phyloP scores from a whole-genome alignment of 2,888 invertebrate genomes.

The Pachycephus smyrnensis region DNA sequence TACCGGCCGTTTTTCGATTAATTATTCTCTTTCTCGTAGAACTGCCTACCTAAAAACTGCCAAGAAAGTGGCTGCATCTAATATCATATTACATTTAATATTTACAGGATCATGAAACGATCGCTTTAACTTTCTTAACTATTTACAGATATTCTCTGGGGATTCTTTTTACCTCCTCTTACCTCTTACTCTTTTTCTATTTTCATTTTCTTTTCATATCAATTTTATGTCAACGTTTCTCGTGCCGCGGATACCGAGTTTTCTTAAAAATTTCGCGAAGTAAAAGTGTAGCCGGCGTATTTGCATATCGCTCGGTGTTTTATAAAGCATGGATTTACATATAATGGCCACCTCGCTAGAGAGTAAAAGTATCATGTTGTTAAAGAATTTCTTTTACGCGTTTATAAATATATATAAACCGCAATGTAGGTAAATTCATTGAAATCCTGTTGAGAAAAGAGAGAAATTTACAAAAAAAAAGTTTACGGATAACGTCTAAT shows the following conservation, averaged over 20 bases:
- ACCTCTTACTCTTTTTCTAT: neutral
- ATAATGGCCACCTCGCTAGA: slow-evolving; percentile 31
- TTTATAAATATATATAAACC: slow-evolving; percentile 25
- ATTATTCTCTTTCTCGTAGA: slow-evolving; percentile 5
- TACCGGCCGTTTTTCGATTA: slow-evolving; percentile 40
- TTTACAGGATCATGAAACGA: slow-evolving; percentile 31
- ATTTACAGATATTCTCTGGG: neutral
- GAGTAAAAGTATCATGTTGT: slow-evolving; percentile 1
- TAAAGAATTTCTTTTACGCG: slow-evolving; percentile 26
- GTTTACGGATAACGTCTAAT: neutral
- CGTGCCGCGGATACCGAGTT: neutral
- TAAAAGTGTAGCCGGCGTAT: slow-evolving; percentile 35
- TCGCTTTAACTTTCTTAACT: neutral
- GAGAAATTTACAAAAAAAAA: neutral
- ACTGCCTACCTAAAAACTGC: neutral
- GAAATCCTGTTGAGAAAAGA: neutral
- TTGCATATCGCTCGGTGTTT: slow-evolving; percentile 26
- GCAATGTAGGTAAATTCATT: neutral
- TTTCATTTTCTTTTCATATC: neutral
- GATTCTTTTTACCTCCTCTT: neutral
- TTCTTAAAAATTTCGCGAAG: neutral
- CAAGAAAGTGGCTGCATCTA: neutral
- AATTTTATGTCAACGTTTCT: neutral
- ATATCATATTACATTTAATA: slow-evolving; percentile 28
- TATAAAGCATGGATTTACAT: slow-evolving; percentile 52